A percentile compares a stretch with the other conserved stretches of the same genome.
Evolutionary conservation across 2,888 invertebrate species (phyloP).

Genomic region (Lasioglossum malachurum): DNA sequence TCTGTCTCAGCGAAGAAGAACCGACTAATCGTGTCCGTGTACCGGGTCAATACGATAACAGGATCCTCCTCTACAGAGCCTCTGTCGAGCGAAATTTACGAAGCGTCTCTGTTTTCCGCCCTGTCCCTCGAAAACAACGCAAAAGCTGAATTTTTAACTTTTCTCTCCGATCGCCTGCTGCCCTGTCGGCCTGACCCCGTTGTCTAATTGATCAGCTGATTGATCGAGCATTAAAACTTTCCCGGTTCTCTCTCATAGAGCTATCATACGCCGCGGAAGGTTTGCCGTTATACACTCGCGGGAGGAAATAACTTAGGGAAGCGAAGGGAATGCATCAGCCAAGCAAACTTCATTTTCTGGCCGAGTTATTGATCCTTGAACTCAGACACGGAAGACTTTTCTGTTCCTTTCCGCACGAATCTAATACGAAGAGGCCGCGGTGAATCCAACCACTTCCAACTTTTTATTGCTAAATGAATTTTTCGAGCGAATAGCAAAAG

Average conservation of each 20-base stretch:
- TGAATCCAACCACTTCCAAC: neutral
- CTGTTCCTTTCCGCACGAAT: neutral
- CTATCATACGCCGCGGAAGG: neutral
- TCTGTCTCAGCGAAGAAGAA: neutral
- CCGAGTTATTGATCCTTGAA: slow-evolving; percentile 5
- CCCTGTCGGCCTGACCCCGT: neutral
- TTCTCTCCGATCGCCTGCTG: neutral
- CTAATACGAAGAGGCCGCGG: neutral
- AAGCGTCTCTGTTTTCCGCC: neutral
- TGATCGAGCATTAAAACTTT: slow-evolving; percentile 12
- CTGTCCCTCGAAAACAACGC: neutral
- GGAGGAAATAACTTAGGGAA: neutral
- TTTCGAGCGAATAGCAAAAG: neutral
- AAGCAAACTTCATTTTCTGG: slow-evolving; percentile 7
- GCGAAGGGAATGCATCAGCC: neutral
- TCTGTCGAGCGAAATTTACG: slow-evolving; percentile 1
- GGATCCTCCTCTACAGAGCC: neutral
- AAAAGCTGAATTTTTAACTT: neutral
- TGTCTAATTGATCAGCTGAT: slow-evolving; percentile 3
- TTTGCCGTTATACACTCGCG: neutral
- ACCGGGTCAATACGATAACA: slow-evolving; percentile 4
- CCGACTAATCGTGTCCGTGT: slow-evolving; percentile 8
- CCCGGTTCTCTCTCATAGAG: neutral
- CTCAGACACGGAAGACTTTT: slow-evolving; percentile 7
- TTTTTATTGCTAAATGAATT: neutral